Percentiles rank a stretch among this genome's conserved stretches.
phyloP scores from a whole-genome alignment of 2,888 invertebrate species.

The Acleris cristana region DNA sequence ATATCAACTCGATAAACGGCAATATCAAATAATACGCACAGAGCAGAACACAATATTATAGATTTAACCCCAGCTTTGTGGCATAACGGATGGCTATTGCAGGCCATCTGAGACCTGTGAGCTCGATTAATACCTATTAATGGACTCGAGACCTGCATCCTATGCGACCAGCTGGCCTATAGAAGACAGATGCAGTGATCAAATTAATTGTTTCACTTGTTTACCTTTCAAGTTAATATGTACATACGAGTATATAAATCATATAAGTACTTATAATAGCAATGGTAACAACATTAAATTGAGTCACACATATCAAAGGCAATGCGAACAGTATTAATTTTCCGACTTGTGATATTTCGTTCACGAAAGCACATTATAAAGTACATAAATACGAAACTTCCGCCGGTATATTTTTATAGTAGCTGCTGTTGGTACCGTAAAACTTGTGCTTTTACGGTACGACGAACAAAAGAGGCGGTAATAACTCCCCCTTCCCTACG shows the following conservation, averaged over 20 bases:
- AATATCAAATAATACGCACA: constrained; percentile 77
- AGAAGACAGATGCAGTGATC: neutral
- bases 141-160: constrained; percentile 8
- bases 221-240: neutral
- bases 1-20: constrained; percentile 53
- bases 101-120: constrained; percentile 73
- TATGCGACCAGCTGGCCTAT: neutral
- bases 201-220: neutral
- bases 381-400: constrained; percentile 36
- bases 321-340: neutral
- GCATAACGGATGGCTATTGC: constrained; percentile 68
- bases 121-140: constrained; percentile 60
- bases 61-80: constrained; percentile 76
- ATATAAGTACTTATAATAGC: too few relatives aligned
- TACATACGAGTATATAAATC: too few relatives aligned
- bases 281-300: neutral
- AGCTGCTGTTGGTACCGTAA: constrained; percentile 52
- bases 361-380: constrained; percentile 34
- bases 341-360: constrained; percentile 2
- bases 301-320: neutral
- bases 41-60: constrained; percentile 70
- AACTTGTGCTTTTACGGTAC: constrained; percentile 70
- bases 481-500: constrained; percentile 61
- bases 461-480: constrained; percentile 70
- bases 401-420: constrained; percentile 35